Base-by-base conservation (phyloP, 2,888 invertebrate species). In the Tenthredo livida region DNA sequence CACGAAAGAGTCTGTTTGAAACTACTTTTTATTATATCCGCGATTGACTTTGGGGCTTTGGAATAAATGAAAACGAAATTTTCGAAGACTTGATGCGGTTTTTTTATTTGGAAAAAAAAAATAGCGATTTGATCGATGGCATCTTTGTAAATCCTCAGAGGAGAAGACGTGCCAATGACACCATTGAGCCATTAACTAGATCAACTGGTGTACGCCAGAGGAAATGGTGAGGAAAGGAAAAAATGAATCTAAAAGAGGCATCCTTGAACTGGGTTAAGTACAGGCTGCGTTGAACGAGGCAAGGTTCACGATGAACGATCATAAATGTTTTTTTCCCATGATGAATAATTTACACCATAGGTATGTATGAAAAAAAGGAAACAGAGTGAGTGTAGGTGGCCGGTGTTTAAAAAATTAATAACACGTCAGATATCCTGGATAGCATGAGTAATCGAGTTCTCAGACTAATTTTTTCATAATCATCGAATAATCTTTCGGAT, bases 331-430 rank as follows among this genome's bases (percentile, higher is more conserved):
- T 80, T 0, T 80, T 80, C 80, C 61, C 80, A 80, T 80, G 40
- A 80, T 80, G 80, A 61, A 80, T 80, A 61, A 80, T 80, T 61
- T 33, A 80, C 61, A 61, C n/a, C 58, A n/a, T n/a, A n/a, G n/a
- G n/a, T n/a, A n/a, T n/a, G n/a, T n/a, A n/a, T n/a, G n/a, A n/a
- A n/a, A n/a, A n/a, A n/a, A n/a, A n/a, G n/a, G 54, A 80, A 37
- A 80, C 43, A 40, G 40, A 7, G 10, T 80, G 80, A 61, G 58
- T 61, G 25, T 61, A 25, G 47, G 21, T 58, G 40, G 58, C 7
- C 37, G 17, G 29, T 61, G 33, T 61, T 80, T 80, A 58, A 40
- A 58, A 80, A 80, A 29, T 2, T 80, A 80, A 80, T 80, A 61
- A 80, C 17, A 40, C 25, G 37, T 40, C 80, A 40, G 80, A 40